Evolutionary conservation across 2,888 invertebrate genomes (phyloP), one percentile per base, ranked within the genome.

Genomic region (Metacarcinus magister): DNA sequence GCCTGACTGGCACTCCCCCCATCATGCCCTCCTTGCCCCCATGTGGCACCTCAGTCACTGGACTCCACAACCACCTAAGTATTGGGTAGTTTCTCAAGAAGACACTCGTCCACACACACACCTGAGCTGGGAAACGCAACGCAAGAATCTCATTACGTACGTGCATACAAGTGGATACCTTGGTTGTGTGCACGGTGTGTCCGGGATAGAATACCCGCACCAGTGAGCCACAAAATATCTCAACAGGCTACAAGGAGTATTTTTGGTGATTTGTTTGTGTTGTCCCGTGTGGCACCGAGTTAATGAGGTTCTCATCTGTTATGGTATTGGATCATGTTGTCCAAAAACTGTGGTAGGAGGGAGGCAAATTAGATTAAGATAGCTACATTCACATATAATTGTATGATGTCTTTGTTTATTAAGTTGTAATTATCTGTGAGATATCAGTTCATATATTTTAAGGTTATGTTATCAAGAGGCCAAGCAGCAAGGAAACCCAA

Each of bases 1-100:
- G 96, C 96, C 60, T 96, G 94, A 96, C 94, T 96, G 89, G 43
- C 90, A 93, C 54, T 89, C 93, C 95, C 93, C 93, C 96, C 67
- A n/a, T 28, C 92, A 92, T 94, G 82, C 89, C 92, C 94, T 94
- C 96, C 95, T 95, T 92, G 96, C 95, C 93, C 89, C 75, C 93
- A 87, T 39, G 87, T 87, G 87, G 87, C 87, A 87, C 87, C 39
- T 32, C 87, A 87, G 87, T 39, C 87, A 87, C 32, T 87, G 87
- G 87, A 87, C 87, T 87, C 67, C 23, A 67, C 87, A 87, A 39
- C 87, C 32, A 39, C 87, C 39, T 10, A 87, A 87, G 87, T 87
- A 87, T 87, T 87, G 39, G 39, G 39, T 32, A 87, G 87, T 87
- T 87, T 87, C 87, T 87, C 87, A 87, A 87, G 67, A 67, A 67